phyloP scores from a whole-genome alignment of 2,113 vertebrate species.

The Cyprinodon brontotheroides region DNA sequence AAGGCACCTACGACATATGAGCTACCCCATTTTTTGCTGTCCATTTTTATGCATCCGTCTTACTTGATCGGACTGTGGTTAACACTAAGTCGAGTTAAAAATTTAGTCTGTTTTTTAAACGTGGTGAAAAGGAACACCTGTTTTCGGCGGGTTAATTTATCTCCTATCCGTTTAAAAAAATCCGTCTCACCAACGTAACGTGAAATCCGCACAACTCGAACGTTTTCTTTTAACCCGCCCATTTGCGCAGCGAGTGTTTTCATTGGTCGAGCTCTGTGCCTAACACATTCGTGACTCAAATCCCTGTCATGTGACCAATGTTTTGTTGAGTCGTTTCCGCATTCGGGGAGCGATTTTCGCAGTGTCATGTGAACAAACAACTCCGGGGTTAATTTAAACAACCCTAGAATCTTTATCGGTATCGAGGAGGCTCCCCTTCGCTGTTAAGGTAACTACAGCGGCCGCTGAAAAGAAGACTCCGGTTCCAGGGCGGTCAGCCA shows the following conservation, averaged over 20 bases:
- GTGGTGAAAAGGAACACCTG: background rate
- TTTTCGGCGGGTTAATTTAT: background rate
- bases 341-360: conserved; percentile 22
- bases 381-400: background rate
- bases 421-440: background rate
- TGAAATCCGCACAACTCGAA: background rate
- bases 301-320: conserved; percentile 64
- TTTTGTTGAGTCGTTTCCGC: conserved; percentile 62
- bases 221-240: background rate
- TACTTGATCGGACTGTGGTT: too few relatives aligned
- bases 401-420: background rate
- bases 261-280: conserved; percentile 42
- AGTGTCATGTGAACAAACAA: conserved; percentile 44
- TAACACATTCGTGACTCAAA: conserved; percentile 14
- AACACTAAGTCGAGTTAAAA: too few relatives aligned
- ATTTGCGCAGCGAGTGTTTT: background rate
- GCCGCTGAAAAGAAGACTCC: background rate
- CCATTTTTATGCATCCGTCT: too few relatives aligned
- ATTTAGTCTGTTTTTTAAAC: too few relatives aligned
- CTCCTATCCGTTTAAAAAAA: background rate
- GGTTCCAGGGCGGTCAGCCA: conserved; percentile 19
- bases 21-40: background rate
- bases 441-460: background rate
- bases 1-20: background rate
- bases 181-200: background rate